These are phyloP conservation scores for Plodia interpunctella DNA, from an alignment of 1,140 invertebrate species.

Conservation along the genomic window DNA sequence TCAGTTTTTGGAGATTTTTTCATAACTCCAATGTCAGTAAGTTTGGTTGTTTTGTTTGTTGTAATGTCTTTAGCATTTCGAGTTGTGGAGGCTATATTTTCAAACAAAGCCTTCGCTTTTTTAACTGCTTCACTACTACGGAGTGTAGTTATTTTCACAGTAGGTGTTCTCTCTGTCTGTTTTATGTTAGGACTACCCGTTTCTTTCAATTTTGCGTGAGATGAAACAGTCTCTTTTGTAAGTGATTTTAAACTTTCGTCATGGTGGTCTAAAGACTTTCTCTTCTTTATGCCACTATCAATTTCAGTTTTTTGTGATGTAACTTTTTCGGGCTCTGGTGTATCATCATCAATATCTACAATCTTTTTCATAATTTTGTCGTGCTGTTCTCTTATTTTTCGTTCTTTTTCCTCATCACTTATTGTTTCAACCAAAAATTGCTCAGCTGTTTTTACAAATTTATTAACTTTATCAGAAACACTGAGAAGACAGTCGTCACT, in stretches of 20 bases:
- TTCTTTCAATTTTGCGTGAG: slow-evolving; percentile 40
- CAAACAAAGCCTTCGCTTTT: slow-evolving; percentile 82
- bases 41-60: slow-evolving; percentile 46
- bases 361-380: slow-evolving; percentile 63
- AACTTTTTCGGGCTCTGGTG: slow-evolving; percentile 18
- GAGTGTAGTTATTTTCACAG: slow-evolving; percentile 63
- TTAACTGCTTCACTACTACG: slow-evolving; percentile 79
- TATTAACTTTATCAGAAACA: slow-evolving; percentile 80
- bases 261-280: slow-evolving; percentile 8
- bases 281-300: slow-evolving; percentile 12
- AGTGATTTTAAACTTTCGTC: slow-evolving; percentile 20
- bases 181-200: slow-evolving; percentile 28
- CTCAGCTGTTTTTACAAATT: slow-evolving; percentile 79
- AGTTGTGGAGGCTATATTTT: slow-evolving; percentile 77
- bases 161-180: slow-evolving; percentile 37
- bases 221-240: slow-evolving; percentile 29
- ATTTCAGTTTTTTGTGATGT: slow-evolving; percentile 12
- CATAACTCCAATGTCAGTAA: slow-evolving; percentile 59
- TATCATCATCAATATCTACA: slow-evolving; percentile 41
- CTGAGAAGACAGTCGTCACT: slow-evolving; percentile 77
- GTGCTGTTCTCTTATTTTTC: slow-evolving; percentile 66
- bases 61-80: slow-evolving; percentile 46
- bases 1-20: slow-evolving; percentile 57
- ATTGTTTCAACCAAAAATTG: slow-evolving; percentile 65
- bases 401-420: slow-evolving; percentile 60